A percentile compares a stretch with the other conserved stretches of the same genome.
Evolutionary conservation across 2,113 vertebrate species (phyloP).

Genomic region (Lates calcarifer): DNA sequence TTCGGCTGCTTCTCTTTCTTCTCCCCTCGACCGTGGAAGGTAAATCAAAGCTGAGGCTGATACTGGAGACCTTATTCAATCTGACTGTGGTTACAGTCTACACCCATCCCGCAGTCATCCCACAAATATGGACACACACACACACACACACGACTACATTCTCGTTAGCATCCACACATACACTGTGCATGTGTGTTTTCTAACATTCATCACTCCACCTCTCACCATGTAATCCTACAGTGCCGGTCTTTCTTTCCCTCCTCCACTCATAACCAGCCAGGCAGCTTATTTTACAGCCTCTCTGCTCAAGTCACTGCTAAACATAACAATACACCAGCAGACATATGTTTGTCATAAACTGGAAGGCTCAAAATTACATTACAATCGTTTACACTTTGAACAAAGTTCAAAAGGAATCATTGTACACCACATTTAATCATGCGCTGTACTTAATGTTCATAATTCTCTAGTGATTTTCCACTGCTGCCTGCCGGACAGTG

Average conservation of each 20-base stretch:
- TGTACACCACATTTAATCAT: slow-evolving; percentile 67
- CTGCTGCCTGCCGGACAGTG: slow-evolving; percentile 68
- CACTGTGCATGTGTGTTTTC: slow-evolving; percentile 14
- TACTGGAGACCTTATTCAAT: slow-evolving; percentile 70
- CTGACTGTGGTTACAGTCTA: slow-evolving; percentile 59
- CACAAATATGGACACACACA: slow-evolving; percentile 44
- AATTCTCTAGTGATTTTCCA: slow-evolving; percentile 70
- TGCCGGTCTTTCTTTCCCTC: slow-evolving; percentile 38
- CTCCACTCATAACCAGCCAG: slow-evolving; percentile 50
- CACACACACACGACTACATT: slow-evolving; percentile 4
- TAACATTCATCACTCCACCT: slow-evolving; percentile 40
- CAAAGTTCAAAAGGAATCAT: slow-evolving; percentile 61
- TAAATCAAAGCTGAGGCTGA: slow-evolving; percentile 81
- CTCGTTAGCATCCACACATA: no score
- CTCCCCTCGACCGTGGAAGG: slow-evolving; percentile 56
- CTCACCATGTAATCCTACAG: slow-evolving; percentile 41
- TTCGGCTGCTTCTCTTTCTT: slow-evolving; percentile 61
- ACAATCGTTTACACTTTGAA: slow-evolving; percentile 70
- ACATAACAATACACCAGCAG: slow-evolving; percentile 68
- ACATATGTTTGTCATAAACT: slow-evolving; percentile 78
- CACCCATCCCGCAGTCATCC: slow-evolving; percentile 57
- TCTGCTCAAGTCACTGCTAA: slow-evolving; percentile 47
- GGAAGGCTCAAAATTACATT: slow-evolving; percentile 55
- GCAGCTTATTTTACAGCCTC: slow-evolving; percentile 62
- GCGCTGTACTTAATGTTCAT: slow-evolving; percentile 58